These are phyloP conservation scores for Lasioglossum oenotherae DNA, from an alignment of 2,888 invertebrate genomes.

Conservation along the genomic window DNA sequence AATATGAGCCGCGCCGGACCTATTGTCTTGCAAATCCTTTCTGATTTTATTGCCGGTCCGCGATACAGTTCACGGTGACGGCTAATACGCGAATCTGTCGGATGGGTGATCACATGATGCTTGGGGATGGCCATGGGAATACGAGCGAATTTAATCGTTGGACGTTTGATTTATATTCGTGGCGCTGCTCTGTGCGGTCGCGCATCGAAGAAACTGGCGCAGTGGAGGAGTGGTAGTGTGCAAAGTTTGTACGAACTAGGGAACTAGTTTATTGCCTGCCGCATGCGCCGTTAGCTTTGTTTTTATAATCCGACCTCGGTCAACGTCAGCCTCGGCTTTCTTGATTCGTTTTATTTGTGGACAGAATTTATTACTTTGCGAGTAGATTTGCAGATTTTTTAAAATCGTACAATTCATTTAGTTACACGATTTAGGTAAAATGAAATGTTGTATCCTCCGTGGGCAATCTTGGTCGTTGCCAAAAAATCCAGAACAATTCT, in stretches of 20 bases:
- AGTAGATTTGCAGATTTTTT: no score
- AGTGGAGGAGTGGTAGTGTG: background rate
- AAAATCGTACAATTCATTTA: no score
- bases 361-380: no score
- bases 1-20: background rate
- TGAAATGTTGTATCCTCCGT: no score
- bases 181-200: background rate
- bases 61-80: background rate
- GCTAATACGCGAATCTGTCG: constrained; percentile 5
- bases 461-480: no score
- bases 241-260: background rate
- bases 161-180: background rate
- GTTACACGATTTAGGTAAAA: no score
- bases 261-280: background rate
- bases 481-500: no score
- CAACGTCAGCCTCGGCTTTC: background rate
- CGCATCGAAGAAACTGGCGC: background rate
- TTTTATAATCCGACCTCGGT: background rate
- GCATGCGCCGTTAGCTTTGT: background rate
- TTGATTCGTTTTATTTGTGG: no score
- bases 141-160: background rate
- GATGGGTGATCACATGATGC: background rate
- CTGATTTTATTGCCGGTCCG: constrained; percentile 44
- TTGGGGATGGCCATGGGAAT: background rate
- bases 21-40: constrained; percentile 50